phyloP scores from a whole-genome alignment of 1,140 invertebrate species.

The Leptestheria dahalacensis region DNA sequence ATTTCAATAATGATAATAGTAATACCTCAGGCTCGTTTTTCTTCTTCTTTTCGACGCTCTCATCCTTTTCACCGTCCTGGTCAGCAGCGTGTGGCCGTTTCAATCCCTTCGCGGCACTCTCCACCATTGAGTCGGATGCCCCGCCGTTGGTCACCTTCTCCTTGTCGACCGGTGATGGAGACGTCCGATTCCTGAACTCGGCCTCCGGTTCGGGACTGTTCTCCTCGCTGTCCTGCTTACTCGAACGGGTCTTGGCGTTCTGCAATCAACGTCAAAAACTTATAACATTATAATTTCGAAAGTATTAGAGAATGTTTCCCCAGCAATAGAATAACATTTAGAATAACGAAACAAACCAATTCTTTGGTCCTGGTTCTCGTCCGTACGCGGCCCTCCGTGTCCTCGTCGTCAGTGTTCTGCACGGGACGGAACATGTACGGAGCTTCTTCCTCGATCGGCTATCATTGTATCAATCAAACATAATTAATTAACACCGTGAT shows the following conservation, averaged over 20 bases:
- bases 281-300: not conserved
- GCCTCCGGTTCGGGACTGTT: slow-evolving; percentile 44
- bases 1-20: too few species aligned
- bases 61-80: not conserved
- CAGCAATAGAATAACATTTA: not conserved
- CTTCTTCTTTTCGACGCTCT: slow-evolving; percentile 1
- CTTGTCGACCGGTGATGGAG: slow-evolving; percentile 25
- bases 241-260: slow-evolving; percentile 3
- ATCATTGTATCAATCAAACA: not conserved
- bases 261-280: not conserved
- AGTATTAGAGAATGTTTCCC: not conserved
- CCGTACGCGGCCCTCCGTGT: slow-evolving; percentile 68
- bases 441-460: slow-evolving; percentile 25
- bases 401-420: slow-evolving; percentile 38
- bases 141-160: slow-evolving; percentile 3
- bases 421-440: slow-evolving; percentile 56
- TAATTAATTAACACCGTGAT: not conserved
- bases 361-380: slow-evolving; percentile 66
- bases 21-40: not conserved
- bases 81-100: slow-evolving; percentile 1
- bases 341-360: slow-evolving; percentile 18
- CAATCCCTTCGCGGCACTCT: slow-evolving; percentile 1
- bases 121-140: slow-evolving; percentile 5
- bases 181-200: slow-evolving; percentile 30
- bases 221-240: slow-evolving; percentile 49